Base-by-base conservation (phyloP, 2,113 vertebrate species). In the Thamnophis sirtalis region DNA sequence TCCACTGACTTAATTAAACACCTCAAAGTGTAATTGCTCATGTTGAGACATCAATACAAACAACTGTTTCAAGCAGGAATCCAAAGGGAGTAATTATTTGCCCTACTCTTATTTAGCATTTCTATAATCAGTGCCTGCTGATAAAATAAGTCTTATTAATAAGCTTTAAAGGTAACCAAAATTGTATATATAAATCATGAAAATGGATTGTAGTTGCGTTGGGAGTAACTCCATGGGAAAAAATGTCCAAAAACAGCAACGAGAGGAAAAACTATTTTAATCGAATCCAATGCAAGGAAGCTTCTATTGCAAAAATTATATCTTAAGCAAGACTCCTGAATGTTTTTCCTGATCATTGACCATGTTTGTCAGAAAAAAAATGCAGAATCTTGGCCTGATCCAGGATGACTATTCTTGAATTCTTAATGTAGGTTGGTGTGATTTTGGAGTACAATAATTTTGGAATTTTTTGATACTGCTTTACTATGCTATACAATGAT, bases 11-110 rank as follows among this genome's bases (percentile, higher is more conserved):
- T 89, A 89, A 92, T 89, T 92, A 86, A 63, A 92, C n/a, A 63
- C 38, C 53, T 89, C 43, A 84, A 89, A 88, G 87, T 89, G 73
- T 89, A 92, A 92, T 92, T 38, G 49, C 48, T 92, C 91, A 51
- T 92, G 73, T 86, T 92, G 88, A 89, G 55, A 92, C 48, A 89
- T 89, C 91, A 92, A 43, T 92, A 89, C 43, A 92, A 92, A 51
- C 54, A 92, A 85, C 28, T 60, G 38, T 89, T 92, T 85, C 87
- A 85, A 89, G 68, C 87, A 89, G n/a, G n/a, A 80, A 60, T 84
- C 80, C 51, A 80, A 92, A 56, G 73, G 88, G 54, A 85, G 48
- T 92, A 92, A 92, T 92, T 38, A 89, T 89, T 89, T 60, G 21
- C 13, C 19, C 22, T 38, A 21, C 7, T 85, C 91, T 92, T 89